phyloP scores from a whole-genome alignment of 2,797 vertebrate species.

The Tiaroga cobitis region DNA sequence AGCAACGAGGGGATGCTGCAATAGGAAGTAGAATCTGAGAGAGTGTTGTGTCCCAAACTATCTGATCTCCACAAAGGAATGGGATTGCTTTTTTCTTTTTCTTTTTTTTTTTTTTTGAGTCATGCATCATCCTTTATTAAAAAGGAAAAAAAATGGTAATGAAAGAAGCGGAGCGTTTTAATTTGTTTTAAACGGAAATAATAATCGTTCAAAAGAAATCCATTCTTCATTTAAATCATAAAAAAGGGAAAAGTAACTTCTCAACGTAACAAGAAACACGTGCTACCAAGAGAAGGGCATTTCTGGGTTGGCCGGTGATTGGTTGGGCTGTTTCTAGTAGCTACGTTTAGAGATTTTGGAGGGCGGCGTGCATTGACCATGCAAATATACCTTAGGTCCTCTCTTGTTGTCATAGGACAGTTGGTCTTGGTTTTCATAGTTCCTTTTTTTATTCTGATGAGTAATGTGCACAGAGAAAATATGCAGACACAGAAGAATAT shows the following conservation, averaged over 20 bases:
- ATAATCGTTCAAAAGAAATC: conserved; percentile 76
- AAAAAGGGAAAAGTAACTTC: conserved; percentile 63
- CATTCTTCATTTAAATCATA: conserved; percentile 84
- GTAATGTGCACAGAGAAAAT: conserved; percentile 99
- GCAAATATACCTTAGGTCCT: conserved; percentile 99
- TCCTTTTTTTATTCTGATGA: conserved; percentile 99
- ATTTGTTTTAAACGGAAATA: conserved; percentile 73
- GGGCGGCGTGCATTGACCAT: conserved; percentile 99
- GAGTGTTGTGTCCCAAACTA: conserved; percentile 81
- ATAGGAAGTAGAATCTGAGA: conserved; percentile 77
- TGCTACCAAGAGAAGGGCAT: conserved; percentile 87
- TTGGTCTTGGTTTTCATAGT: conserved; percentile 99
- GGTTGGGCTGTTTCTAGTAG: conserved; percentile 87
- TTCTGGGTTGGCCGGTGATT: conserved; percentile 86
- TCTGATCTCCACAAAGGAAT: conserved; percentile 82
- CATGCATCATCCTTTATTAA: conserved; percentile 94
- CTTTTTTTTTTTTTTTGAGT: conserved; percentile 73
- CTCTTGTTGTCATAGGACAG: conserved; percentile 99
- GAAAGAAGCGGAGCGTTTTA: conserved; percentile 77
- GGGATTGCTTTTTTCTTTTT: conserved; percentile 83
- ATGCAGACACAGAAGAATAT: conserved; percentile 99
- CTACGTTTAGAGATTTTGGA: conserved; percentile 98
- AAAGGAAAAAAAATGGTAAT: conserved; percentile 77
- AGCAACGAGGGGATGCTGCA: conserved; percentile 80
- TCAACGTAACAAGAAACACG: conserved; percentile 80